A percentile compares a stretch with the other conserved stretches of the same genome.
These are phyloP conservation scores for Lepidostoma basale DNA, from an alignment of 1,140 invertebrate genomes.

Conservation along the genomic window DNA sequence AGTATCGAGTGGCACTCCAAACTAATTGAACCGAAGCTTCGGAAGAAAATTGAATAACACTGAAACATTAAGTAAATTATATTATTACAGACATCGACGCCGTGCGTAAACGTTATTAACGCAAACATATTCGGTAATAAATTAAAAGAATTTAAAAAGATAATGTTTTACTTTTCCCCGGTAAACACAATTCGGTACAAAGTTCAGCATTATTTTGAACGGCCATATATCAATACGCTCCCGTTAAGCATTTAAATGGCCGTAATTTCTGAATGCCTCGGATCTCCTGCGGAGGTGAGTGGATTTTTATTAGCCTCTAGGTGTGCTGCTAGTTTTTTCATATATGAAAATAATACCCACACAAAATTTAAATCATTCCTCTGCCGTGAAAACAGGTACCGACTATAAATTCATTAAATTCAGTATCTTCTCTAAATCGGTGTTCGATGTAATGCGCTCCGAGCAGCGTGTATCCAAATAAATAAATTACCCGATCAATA, in stretches of 20 bases:
- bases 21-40: too few species aligned
- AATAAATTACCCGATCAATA: too few species aligned
- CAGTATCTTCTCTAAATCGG: too few species aligned
- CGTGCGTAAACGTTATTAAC: too few species aligned
- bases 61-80: too few species aligned
- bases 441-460: too few species aligned
- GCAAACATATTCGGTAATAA: too few species aligned
- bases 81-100: too few species aligned
- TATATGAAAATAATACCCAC: constrained; percentile 15
- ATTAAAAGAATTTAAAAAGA: too few species aligned
- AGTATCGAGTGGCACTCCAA: too few species aligned
- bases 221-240: constrained; percentile 14
- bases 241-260: constrained; percentile 16
- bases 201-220: neutral
- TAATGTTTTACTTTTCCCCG: neutral
- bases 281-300: constrained; percentile 15
- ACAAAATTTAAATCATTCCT: neutral
- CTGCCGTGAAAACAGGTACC: neutral
- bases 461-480: too few species aligned
- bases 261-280: constrained; percentile 15
- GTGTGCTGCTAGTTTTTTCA: constrained; percentile 11
- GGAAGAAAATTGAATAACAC: too few species aligned
- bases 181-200: neutral
- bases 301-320: constrained; percentile 10
- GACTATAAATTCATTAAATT: constrained; percentile 7